phyloP scores from a whole-genome alignment of 2,888 invertebrate genomes.

The Epinotia brunnichana region DNA sequence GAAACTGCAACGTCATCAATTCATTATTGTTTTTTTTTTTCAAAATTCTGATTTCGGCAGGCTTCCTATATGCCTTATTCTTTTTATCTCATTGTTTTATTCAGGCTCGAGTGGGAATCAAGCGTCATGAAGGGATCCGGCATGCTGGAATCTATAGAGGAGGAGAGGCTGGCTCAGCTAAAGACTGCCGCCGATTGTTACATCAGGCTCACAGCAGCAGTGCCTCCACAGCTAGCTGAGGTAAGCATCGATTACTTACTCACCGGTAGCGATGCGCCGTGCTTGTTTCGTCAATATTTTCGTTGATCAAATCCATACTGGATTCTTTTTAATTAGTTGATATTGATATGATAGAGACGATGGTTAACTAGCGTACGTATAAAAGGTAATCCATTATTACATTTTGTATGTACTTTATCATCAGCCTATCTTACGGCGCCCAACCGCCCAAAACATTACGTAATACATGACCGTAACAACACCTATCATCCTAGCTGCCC shows the following conservation, averaged over 20 bases:
- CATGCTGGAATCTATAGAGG: slow-evolving; percentile 94
- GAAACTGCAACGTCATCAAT: too few species aligned
- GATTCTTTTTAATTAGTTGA: not conserved
- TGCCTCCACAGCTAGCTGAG: slow-evolving; percentile 91
- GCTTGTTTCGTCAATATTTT: not conserved
- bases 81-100: slow-evolving; percentile 35
- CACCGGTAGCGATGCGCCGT: not conserved
- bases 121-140: slow-evolving; percentile 93
- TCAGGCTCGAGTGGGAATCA: slow-evolving; percentile 95
- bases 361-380: too few species aligned
- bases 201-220: slow-evolving; percentile 85
- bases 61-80: too few species aligned
- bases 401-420: too few species aligned
- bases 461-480: too few species aligned
- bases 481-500: too few species aligned
- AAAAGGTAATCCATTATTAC: too few species aligned
- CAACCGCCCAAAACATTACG: too few species aligned
- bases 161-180: slow-evolving; percentile 92
- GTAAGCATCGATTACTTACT: slow-evolving; percentile 63
- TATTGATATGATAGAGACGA: too few species aligned
- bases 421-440: too few species aligned
- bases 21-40: too few species aligned
- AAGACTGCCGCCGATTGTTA: slow-evolving; percentile 88
- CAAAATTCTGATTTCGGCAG: too few species aligned
- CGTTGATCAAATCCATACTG: not conserved